Conservation (phyloP, 2,113 vertebrate genomes). For the Oxyura jamaicensis region DNA sequence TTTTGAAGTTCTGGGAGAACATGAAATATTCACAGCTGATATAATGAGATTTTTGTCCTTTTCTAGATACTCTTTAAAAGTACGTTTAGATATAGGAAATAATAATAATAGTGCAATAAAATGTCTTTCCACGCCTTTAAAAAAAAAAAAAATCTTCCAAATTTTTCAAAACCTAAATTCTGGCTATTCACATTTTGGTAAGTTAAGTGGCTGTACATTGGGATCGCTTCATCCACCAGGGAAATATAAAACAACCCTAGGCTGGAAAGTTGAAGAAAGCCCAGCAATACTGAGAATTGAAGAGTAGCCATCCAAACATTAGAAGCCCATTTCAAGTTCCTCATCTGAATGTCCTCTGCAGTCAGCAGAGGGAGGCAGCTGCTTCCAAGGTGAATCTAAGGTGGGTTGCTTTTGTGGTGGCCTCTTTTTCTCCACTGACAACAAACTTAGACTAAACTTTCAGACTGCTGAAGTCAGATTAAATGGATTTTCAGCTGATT, state of each 20-base stretch:
- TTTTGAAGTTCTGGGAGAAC: neutral
- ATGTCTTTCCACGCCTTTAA: neutral
- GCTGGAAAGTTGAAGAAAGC: neutral
- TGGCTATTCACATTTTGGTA: neutral
- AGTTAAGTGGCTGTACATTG: neutral
- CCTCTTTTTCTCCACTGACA: neutral
- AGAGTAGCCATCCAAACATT: neutral
- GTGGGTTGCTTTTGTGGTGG: neutral
- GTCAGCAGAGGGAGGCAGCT: neutral
- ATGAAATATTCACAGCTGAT: neutral
- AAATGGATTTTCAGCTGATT: neutral
- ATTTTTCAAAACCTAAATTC: neutral
- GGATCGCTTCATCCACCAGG: neutral
- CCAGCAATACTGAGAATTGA: accelerated
- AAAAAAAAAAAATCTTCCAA: neutral
- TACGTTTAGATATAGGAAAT: neutral
- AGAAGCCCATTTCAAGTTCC: neutral
- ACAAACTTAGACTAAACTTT: neutral
- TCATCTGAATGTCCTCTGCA: neutral
- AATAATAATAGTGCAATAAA: neutral
- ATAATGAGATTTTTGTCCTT: neutral
- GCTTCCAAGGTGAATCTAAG: neutral
- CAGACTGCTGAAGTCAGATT: neutral
- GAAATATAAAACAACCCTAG: neutral
- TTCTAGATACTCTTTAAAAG: neutral